Evolutionary conservation across 1,140 invertebrate species (phyloP), one percentile per base, ranked within the genome.

Genomic region (Gonatopus flavifemur): DNA sequence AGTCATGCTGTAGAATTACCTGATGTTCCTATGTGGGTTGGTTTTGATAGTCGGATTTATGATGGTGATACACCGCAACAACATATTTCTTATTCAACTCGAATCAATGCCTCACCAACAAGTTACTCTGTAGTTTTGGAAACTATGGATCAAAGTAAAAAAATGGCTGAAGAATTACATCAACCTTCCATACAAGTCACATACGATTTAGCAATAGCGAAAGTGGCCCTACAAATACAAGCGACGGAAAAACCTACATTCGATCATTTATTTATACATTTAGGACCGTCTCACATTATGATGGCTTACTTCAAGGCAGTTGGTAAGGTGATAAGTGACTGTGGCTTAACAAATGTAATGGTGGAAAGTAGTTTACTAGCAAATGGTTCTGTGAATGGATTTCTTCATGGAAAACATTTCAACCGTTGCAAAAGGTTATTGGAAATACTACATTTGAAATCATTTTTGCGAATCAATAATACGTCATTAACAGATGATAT

Each of bases 281-380:
- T 72, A 7, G 73, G 70, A 22, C 24, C 57, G 5, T 74, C 74
- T 37, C 72, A 75, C 42, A 63, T 71, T 12, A 59, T 65, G 59
- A 62, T 75, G 62, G 57, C 73, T 18, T 77, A 55, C 51, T 75
- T 74, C 47, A 67, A 68, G 57, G 62, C 66, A 8, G 22, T 73
- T 19, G 74, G 69, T 7, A 69, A 70, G 52, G 39, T 69, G 25
- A 66, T 73, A 10, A 39, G 40, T 49, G 66, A 65, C 12, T 74
- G 63, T 49, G 73, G 72, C 10, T 55, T 70, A 52, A 39, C 69
- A 10, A 32, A 64, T 19, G 53, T 77, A 5, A 60, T 75, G 45
- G 58, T 65, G 13, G 60, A 75, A 30, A 64, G 60, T 46, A 50
- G 60, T 39, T 41, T 75, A 15, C 18, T 74, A 3, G 68, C 65